Evolutionary conservation across 2,797 vertebrate genomes (phyloP), one percentile per base, ranked within the genome.

Genomic region (Manis crassicaudata): DNA sequence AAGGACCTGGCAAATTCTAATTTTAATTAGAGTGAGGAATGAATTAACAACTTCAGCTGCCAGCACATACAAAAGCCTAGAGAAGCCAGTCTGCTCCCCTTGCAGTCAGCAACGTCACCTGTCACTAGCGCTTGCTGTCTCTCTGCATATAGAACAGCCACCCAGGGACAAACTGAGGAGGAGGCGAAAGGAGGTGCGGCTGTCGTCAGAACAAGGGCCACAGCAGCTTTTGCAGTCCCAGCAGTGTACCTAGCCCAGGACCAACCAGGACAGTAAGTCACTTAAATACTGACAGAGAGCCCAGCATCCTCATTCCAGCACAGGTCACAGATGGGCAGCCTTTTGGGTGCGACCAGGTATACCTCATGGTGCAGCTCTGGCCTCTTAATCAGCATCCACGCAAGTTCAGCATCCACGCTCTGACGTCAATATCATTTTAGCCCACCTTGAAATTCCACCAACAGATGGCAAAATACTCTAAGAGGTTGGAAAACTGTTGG

Each of bases 21-120:
- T 94, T 97, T 97, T 97, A 96, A 97, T 97, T 96, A 94, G 87
- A 93, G 67, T 77, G 75, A 94, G 76, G 72, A 96, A 60, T 89
- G 75, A 97, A 87, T 97, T 96, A 93, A 93, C 96, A 97, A 60
- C 93, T 91, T 72, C 56, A 81, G 81, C 84, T 97, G 97, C 94
- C 76, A 97, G 92, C 77, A 96, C 93, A 96, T 91, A 97, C 94
- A 94, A 77, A 94, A 86, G 60, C 79, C 96, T 67, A 17, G 40
- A 92, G 84, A 94, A 98, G 77, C 63, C 82, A 5, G 17, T 35
- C 63, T 80, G n/a, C 43, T 92, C 84, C 52, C n/a, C 76, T 96
- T 32, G 16, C 68, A 92, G 68, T 93, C 92, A 80, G 95, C 84
- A 96, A 6, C 77, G 60, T 90, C 93, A 88, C 97, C 97, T 96